phyloP scores from a whole-genome alignment of 2,888 invertebrate species.

The Sepiola atlantica region DNA sequence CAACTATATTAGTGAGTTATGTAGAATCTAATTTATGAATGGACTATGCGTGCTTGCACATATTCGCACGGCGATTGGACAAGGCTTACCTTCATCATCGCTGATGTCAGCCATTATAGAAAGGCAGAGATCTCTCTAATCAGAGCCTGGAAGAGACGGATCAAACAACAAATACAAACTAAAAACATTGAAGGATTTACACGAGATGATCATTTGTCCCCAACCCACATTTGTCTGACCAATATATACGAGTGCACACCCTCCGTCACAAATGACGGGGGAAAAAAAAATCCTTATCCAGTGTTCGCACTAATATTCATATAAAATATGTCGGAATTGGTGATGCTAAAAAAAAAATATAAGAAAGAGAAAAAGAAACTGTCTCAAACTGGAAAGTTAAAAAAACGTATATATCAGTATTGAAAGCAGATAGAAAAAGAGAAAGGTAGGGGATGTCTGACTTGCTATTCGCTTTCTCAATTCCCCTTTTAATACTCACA shows the following conservation, averaged over 20 bases:
- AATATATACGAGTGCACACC: not conserved
- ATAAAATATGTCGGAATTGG: too few relatives aligned
- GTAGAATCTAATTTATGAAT: not conserved
- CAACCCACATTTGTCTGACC: not conserved
- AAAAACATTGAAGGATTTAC: not conserved
- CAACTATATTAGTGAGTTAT: not conserved
- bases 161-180: not conserved
- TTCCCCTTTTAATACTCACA: too few relatives aligned
- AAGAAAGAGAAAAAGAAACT: too few relatives aligned
- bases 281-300: too few relatives aligned
- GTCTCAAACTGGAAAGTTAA: too few relatives aligned
- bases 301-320: too few relatives aligned
- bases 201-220: not conserved
- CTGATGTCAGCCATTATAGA: slow-evolving; percentile 9
- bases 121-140: not conserved
- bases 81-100: not conserved
- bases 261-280: too few relatives aligned
- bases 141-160: not conserved
- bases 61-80: not conserved
- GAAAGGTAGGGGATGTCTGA: too few relatives aligned
- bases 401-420: too few relatives aligned
- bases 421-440: too few relatives aligned
- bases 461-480: too few relatives aligned
- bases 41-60: not conserved
- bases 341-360: too few relatives aligned